phyloP scores from a whole-genome alignment of 2,113 vertebrate genomes.

The Petrocephalus microphthalmus region DNA sequence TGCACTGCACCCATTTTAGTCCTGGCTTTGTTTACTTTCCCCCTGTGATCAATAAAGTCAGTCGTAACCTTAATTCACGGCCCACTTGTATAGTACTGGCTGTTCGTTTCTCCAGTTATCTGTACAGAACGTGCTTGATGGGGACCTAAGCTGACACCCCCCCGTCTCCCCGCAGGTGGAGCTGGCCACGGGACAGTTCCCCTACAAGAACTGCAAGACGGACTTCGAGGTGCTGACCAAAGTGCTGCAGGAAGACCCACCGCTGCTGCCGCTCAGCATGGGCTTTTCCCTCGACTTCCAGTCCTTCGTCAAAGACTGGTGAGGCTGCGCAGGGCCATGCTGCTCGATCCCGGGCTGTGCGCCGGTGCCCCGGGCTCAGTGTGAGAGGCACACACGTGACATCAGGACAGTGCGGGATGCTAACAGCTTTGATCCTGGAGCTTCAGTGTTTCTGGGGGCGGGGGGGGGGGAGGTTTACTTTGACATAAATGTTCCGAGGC shows the following conservation, averaged over 20 bases:
- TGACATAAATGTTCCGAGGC: no score
- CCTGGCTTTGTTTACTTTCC: background rate
- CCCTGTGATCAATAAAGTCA: background rate
- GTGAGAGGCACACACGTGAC: background rate
- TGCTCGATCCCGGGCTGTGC: background rate
- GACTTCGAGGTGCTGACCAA: slow-evolving; percentile 96
- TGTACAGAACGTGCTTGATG: background rate
- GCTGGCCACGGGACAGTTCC: slow-evolving; percentile 88
- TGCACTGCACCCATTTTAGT: background rate
- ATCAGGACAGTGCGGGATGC: background rate
- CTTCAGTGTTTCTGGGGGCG: background rate
- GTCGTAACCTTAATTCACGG: background rate
- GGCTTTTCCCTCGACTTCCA: slow-evolving; percentile 90
- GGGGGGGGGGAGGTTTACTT: no score
- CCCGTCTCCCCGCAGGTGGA: slow-evolving; percentile 67
- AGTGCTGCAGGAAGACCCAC: slow-evolving; percentile 92
- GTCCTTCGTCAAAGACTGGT: slow-evolving; percentile 97
- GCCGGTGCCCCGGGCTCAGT: background rate
- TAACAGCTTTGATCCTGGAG: background rate
- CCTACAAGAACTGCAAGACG: slow-evolving; percentile 92
- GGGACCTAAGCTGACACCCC: background rate
- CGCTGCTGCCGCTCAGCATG: slow-evolving; percentile 81
- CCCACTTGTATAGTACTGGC: background rate
- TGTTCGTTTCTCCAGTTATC: background rate
- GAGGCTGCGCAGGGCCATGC: slow-evolving; percentile 31